phyloP scores from a whole-genome alignment of 2,888 invertebrate species.

The Acronicta psi region DNA sequence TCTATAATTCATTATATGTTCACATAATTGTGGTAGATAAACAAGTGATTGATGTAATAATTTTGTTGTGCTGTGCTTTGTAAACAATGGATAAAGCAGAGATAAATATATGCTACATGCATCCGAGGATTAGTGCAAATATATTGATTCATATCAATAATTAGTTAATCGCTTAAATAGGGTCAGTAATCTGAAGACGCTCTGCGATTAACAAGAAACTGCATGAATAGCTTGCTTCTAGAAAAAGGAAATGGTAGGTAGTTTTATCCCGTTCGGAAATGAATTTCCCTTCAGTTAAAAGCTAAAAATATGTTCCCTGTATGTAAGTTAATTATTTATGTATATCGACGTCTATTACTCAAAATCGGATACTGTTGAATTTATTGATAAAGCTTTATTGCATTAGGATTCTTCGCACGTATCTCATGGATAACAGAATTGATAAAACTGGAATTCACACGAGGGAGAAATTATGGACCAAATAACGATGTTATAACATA shows the following conservation, averaged over 20 bases:
- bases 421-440: slow-evolving; percentile 18
- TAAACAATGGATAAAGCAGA: slow-evolving; percentile 4
- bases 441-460: slow-evolving; percentile 28
- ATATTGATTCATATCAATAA: too few species aligned
- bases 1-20: slow-evolving; percentile 13
- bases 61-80: slow-evolving; percentile 15
- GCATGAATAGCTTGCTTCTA: slow-evolving; percentile 24
- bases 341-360: slow-evolving; percentile 9
- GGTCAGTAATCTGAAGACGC: background rate
- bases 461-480: too few species aligned
- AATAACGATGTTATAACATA: too few species aligned
- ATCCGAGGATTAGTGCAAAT: too few species aligned
- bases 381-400: slow-evolving; percentile 4
- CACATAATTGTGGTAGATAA: slow-evolving; percentile 4
- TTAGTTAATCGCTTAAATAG: too few species aligned
- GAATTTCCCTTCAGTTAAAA: slow-evolving; percentile 38
- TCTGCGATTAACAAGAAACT: slow-evolving; percentile 29
- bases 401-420: background rate
- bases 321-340: slow-evolving; percentile 9
- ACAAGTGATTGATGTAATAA: slow-evolving; percentile 22
- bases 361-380: slow-evolving; percentile 17
- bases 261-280: slow-evolving; percentile 39
- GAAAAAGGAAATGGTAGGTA: slow-evolving; percentile 38
- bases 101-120: background rate
- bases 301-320: slow-evolving; percentile 22